Evolutionary conservation across 1,140 invertebrate genomes (phyloP).

Genomic region (Carposina sasakii): DNA sequence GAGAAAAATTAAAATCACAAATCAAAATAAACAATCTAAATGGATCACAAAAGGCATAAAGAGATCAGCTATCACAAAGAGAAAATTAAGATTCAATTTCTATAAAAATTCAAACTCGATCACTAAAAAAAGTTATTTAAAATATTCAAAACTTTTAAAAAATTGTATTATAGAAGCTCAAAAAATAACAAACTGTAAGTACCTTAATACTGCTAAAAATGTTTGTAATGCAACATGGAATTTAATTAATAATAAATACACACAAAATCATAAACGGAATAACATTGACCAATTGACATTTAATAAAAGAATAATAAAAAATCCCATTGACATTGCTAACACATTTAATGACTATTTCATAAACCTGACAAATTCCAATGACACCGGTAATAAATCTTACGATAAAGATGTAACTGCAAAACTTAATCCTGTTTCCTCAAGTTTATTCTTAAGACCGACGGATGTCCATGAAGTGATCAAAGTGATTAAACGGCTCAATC

Average conservation of each 20-base stretch:
- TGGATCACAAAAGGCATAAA: constrained; percentile 7
- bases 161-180: background rate
- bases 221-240: constrained; percentile 5
- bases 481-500: constrained; percentile 1
- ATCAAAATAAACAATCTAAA: background rate
- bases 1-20: background rate
- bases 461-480: constrained; percentile 1
- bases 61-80: background rate
- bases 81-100: background rate
- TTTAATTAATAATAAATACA: background rate
- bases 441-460: constrained; percentile 2
- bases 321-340: constrained; percentile 5
- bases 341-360: constrained; percentile 4
- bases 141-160: constrained; percentile 1
- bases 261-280: background rate
- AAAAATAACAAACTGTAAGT: background rate
- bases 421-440: background rate
- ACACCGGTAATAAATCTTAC: background rate
- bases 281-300: background rate
- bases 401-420: background rate
- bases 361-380: constrained; percentile 9
- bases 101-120: background rate
- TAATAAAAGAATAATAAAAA: background rate
- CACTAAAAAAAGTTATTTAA: background rate
- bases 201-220: constrained; percentile 1